phyloP scores from a whole-genome alignment of 1,140 invertebrate species.

The Pseudomyrmex pallidus region DNA sequence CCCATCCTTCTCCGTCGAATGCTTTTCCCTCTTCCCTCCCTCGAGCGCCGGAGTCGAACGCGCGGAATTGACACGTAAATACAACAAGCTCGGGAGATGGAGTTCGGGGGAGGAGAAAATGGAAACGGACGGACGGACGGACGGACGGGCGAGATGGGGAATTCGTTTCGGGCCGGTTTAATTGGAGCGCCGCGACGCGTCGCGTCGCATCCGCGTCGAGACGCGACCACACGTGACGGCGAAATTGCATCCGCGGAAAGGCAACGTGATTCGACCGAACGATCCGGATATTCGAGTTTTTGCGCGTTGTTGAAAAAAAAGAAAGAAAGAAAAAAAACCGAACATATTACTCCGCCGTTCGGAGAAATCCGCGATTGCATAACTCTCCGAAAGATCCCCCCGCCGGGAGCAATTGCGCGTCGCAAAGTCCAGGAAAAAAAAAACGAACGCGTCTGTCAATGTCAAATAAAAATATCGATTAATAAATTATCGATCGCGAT shows the following conservation, averaged over 20 bases:
- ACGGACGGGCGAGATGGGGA: slow-evolving; percentile 47
- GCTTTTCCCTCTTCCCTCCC: background rate
- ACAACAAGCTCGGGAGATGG: slow-evolving; percentile 56
- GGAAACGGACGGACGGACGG: slow-evolving; percentile 48
- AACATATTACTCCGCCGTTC: slow-evolving; percentile 22
- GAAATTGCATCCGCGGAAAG: slow-evolving; percentile 61
- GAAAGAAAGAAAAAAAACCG: background rate
- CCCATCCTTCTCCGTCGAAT: too few relatives aligned
- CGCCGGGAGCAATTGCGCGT: background rate
- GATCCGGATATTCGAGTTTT: background rate
- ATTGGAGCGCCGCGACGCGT: slow-evolving; percentile 64
- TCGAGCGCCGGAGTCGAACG: slow-evolving; percentile 22
- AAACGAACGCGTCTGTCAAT: too few relatives aligned
- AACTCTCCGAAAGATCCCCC: background rate
- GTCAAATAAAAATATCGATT: background rate
- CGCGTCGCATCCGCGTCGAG: slow-evolving; percentile 43
- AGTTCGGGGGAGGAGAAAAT: slow-evolving; percentile 66
- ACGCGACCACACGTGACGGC: slow-evolving; percentile 56
- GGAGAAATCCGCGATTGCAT: slow-evolving; percentile 14
- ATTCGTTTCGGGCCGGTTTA: slow-evolving; percentile 67
- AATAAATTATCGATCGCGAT: background rate
- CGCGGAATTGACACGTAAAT: slow-evolving; percentile 73
- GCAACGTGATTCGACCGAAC: slow-evolving; percentile 19
- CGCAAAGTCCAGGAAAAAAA: too few relatives aligned
- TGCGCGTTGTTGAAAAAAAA: background rate